These are phyloP conservation scores for Hippocampus zosterae DNA, from an alignment of 2,113 vertebrate species.

Conservation along the genomic window DNA sequence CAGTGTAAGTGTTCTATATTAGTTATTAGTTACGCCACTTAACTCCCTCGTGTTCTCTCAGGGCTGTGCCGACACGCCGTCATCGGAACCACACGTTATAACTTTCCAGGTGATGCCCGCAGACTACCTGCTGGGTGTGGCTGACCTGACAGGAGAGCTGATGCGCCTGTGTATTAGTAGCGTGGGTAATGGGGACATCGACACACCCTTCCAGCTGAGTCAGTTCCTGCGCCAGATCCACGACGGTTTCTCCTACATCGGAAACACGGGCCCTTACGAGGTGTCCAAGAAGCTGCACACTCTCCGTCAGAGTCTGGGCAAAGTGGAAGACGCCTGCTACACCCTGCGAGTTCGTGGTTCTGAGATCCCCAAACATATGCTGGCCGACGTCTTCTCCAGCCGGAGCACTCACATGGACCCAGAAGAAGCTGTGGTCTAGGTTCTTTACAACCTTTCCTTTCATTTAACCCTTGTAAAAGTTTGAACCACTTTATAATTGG, in stretches of 20 bases:
- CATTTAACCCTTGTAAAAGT: conserved; percentile 11
- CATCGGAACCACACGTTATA: conserved; percentile 44
- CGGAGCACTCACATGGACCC: conserved; percentile 82
- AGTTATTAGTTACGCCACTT: background rate
- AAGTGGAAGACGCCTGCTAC: conserved; percentile 96
- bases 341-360: conserved; percentile 88
- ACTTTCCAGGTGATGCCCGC: conserved; percentile 87
- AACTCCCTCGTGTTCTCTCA: conserved; percentile 14
- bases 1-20: background rate
- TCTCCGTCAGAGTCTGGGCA: conserved; percentile 89
- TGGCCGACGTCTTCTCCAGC: conserved; percentile 90
- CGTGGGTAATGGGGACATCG: conserved; percentile 93
- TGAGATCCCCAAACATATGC: conserved; percentile 95
- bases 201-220: conserved; percentile 93
- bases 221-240: conserved; percentile 92
- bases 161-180: conserved; percentile 97
- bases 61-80: conserved; percentile 48
- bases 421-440: conserved; percentile 83
- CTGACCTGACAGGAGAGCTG: conserved; percentile 92
- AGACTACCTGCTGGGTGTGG: conserved; percentile 93
- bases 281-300: conserved; percentile 95
- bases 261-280: conserved; percentile 95
- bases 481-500: conserved; percentile 27
- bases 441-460: background rate
- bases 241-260: conserved; percentile 93